Base-by-base conservation (phyloP, 2,113 vertebrate genomes). In the Phylloscopus trochilus region DNA sequence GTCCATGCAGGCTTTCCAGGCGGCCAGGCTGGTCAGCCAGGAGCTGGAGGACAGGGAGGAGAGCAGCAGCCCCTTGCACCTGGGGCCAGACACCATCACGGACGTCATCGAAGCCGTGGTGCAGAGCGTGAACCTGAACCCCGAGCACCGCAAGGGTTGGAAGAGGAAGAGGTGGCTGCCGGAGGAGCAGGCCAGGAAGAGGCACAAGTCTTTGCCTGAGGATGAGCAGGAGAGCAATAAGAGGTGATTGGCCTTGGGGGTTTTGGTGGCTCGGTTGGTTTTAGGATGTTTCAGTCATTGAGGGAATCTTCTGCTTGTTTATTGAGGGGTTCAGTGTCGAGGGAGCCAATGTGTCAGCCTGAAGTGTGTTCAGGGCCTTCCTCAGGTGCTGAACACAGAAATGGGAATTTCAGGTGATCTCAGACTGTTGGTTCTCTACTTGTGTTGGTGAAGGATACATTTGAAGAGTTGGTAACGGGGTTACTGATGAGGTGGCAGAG, bases 151-250 rank as follows among this genome's bases (percentile, higher is more conserved):
- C 67, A 98, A 98, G 81, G 98, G 98, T 12, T 98, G 98, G 93
- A 99, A 99, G 96, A 98, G 98, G 94, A 99, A 98, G 97, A 96
- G 98, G 46, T 97, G 97, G 97, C 95, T 97, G 18, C 96, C 97
- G 9, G 97, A 97, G 72, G 97, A 97, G 7, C 96, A 97, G 67
- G 92, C 91, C 78, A 97, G 92, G 86, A 98, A 98, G 82, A 94
- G 96, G 17, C 97, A 97, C 35, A 98, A 96, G 91, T 33, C 95
- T 24, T 78, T 97, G 20, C 87, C 95, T 24, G 97, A 97, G 8
- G 97, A 98, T 3, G 97, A 98, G 15, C 97, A 93, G 88, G 98
- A 97, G 80, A 96, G 94, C 93, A 90, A 16, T 88, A 97, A 97
- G 94, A 98, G 98, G 98, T 98, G 97, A 97, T 58, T 77, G 9